Base-by-base conservation (phyloP, 2,888 invertebrate species). In the Luperina nickerlii region DNA sequence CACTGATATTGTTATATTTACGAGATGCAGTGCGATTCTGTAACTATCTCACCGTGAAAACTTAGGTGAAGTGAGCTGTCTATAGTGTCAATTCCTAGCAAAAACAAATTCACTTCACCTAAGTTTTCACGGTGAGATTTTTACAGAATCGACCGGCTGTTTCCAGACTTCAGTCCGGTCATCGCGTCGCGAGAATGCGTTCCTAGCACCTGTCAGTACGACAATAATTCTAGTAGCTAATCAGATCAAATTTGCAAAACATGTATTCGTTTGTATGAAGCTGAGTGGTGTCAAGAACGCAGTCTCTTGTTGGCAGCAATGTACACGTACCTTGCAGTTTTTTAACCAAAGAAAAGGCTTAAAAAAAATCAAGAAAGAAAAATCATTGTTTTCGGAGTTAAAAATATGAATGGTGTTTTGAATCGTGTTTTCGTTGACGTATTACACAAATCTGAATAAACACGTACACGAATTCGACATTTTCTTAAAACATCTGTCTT, bases 401-500 rank as follows among this genome's bases (percentile, higher is more conserved):
- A 6, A n/a, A 74, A 57, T 9, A 57, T 9, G 0, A 27, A 57
- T 32, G 18, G 0, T 18, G 5, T 32, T 45, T 18, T n/a, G 24
- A 24, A 57, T 24, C 24, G 9, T 9, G 24, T 9, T 4, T 57
- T 57, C 57, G 24, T 57, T 24, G 27, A 60, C 11, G 18, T 60
- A 32, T 76, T 6, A 38, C n/a, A 27, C 13, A 42, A 74, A 51
- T 51, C 57, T 18, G 20, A 74, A 69, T 48, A 69, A 51, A 54
- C 6, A n/a, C 13, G 6, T 27, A 77, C 42, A 51, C 5, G 4
- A 32, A 51, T 45, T 54, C 42, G 24, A 62, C n/a, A 27, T 79
- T 79, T 74, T 74, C 60, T 27, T 20, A 38, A 73, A 66, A 70
- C 65, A 57, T 78, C 66, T 57, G 18, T 70, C 60, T 72, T 72